Conservation (phyloP, 2,797 vertebrate species). For the Manis crassicaudata region DNA sequence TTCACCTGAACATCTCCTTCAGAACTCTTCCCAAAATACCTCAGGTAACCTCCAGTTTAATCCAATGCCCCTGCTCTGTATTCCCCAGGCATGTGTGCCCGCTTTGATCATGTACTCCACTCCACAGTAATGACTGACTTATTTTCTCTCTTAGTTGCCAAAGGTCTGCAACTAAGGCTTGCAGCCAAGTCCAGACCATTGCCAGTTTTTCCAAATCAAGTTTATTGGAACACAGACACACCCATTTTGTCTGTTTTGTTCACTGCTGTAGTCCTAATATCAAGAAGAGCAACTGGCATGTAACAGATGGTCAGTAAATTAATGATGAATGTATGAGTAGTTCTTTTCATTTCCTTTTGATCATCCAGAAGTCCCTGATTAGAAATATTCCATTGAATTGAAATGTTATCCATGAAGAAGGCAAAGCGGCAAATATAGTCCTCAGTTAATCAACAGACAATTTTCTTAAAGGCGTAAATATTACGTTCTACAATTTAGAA, state of each 20-base stretch:
- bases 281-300: background rate
- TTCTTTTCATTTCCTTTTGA: background rate
- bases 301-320: background rate
- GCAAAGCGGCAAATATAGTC: background rate
- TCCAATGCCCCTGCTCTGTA: background rate
- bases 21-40: background rate
- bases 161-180: background rate
- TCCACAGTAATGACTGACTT: background rate
- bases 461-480: background rate
- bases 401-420: background rate
- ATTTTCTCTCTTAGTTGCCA: background rate
- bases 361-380: background rate
- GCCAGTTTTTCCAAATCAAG: background rate
- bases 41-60: background rate
- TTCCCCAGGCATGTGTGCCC: background rate
- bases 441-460: constrained; percentile 32
- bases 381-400: background rate
- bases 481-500: background rate
- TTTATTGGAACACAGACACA: background rate
- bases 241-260: background rate
- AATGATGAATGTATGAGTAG: background rate
- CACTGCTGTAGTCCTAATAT: background rate
- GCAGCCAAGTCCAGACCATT: background rate
- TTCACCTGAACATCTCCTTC: background rate
- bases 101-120: background rate